Evolutionary conservation across 2,113 vertebrate species (phyloP), one percentile per base, ranked within the genome.

Genomic region (Rutilus rutilus): DNA sequence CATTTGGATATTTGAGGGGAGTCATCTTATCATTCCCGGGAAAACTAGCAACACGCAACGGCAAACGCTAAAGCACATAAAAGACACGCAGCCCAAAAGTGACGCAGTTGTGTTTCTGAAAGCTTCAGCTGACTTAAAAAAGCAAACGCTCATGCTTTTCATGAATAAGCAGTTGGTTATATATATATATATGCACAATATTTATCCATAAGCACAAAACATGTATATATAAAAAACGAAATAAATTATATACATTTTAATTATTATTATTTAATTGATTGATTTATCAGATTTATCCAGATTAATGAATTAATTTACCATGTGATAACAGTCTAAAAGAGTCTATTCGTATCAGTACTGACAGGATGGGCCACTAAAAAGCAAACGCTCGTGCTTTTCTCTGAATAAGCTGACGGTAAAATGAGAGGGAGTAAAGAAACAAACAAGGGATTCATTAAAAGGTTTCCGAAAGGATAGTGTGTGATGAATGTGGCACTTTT

Each of bases 401-500:
- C 30, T 25, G n/a, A 82, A 54, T 65, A 33, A 64, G 42, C 59
- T 27, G n/a, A 69, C 10, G 21, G 21, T 64, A 30, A 50, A 54
- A 33, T 1, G n/a, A 60, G 54, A 76, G 36, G 6, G 36, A 36
- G 57, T 9, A 12, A 71, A 19, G 33, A 62, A 84, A 60, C 30
- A 45, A 76, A 36, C 57, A 45, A 62, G 78, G 12, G 81, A 42
- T 54, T 42, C 80, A 52, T 65, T 73, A 64, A 78, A 79, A 84
- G 64, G 52, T 75, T 54, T 64, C 74, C 25, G 6, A 57, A 12
- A 36, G 59, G 45, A 79, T 50, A 75, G 59, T 54, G 47, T 57
- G 65, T 83, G 85, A 88, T 86, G 57, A 88, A 86, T 76, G 60
- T 64, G 42, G 45, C 65, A 65, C 23, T 74, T 79, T 78, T 64